These are phyloP conservation scores for Morinoia aosen DNA, from an alignment of 2,888 invertebrate genomes.

Conservation along the genomic window DNA sequence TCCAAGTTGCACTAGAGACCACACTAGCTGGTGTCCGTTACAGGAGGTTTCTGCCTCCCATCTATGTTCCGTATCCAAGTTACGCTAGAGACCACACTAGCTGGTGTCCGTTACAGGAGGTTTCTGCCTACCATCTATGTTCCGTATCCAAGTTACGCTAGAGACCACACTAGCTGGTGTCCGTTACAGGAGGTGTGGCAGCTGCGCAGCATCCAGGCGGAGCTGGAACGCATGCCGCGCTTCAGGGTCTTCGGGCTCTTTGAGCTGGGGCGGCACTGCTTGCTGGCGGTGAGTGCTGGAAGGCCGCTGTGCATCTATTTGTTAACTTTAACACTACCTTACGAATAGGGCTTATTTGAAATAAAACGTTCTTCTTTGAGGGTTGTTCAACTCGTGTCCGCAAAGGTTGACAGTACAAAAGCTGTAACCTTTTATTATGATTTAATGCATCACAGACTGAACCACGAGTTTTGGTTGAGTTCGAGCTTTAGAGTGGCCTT, in stretches of 20 bases:
- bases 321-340: background rate
- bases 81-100: background rate
- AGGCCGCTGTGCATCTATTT: background rate
- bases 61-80: background rate
- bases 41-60: no score
- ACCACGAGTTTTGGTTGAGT: no score
- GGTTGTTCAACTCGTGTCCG: no score
- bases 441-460: no score
- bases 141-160: background rate
- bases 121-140: background rate
- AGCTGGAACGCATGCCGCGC: constrained; percentile 4
- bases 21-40: background rate
- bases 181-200: background rate
- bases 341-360: no score
- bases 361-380: no score
- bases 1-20: background rate
- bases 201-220: constrained; percentile 1
- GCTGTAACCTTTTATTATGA: no score
- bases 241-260: background rate
- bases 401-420: no score
- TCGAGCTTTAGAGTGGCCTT: no score
- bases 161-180: background rate
- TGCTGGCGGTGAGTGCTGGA: background rate
- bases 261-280: background rate
- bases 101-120: background rate